Evolutionary conservation across 1,140 invertebrate genomes (phyloP).

Genomic region (Protaetia brevitarsis): DNA sequence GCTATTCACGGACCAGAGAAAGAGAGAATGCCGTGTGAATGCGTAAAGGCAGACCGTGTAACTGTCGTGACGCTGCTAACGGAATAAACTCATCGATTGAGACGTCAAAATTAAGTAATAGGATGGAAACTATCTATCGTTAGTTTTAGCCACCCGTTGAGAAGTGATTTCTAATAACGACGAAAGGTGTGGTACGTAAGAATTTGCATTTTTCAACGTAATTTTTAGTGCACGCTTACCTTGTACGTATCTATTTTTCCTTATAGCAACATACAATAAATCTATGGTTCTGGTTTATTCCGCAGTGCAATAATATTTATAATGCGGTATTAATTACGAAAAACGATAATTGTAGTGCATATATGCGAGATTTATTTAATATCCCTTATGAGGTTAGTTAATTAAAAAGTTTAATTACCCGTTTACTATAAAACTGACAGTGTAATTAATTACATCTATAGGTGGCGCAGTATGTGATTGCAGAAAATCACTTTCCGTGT

Average conservation of each 20-base stretch:
- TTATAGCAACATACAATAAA: not conserved
- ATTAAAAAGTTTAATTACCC: conserved; percentile 20
- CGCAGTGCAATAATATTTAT: conserved; percentile 1
- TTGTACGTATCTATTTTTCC: not conserved
- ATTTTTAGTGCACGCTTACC: not conserved
- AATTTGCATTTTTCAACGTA: no score
- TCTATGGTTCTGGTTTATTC: not conserved
- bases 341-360: not conserved
- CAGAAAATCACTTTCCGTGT: not conserved
- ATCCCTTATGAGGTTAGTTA: conserved; percentile 1
- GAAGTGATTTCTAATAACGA: no score
- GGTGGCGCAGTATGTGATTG: not conserved
- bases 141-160: not conserved
- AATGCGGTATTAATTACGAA: conserved; percentile 4
- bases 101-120: not conserved
- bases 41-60: not conserved
- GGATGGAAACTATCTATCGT: not conserved
- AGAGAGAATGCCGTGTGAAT: not conserved
- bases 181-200: no score
- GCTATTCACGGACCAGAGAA: not conserved
- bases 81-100: not conserved
- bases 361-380: conserved; percentile 3
- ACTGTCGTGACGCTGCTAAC: not conserved
- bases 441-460: conserved; percentile 14
- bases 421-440: conserved; percentile 11